These are phyloP conservation scores for Micrastur ruficollis DNA, from an alignment of 2,797 vertebrate genomes.

Conservation along the genomic window DNA sequence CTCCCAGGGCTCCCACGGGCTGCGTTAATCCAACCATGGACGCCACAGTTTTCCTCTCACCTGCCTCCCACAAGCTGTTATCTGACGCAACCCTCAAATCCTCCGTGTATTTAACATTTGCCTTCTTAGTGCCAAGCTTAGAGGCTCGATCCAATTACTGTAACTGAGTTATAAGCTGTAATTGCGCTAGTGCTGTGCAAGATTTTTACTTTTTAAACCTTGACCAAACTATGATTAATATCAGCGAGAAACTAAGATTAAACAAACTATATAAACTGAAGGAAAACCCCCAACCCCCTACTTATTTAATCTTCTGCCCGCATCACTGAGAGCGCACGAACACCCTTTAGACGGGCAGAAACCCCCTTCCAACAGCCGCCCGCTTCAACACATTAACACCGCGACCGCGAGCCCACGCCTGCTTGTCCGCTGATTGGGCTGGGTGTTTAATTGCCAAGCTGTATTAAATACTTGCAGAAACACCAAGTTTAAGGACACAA, in stretches of 20 bases:
- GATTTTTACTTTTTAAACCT: background rate
- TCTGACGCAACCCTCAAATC: background rate
- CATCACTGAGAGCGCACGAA: fast-evolving
- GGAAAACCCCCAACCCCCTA: background rate
- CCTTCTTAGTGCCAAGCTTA: background rate
- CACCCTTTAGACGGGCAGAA: background rate
- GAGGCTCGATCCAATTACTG: background rate
- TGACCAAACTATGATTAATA: background rate
- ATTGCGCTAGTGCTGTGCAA: background rate
- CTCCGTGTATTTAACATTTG: background rate
- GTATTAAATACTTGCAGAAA: background rate
- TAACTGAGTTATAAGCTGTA: background rate
- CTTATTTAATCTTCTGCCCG: background rate
- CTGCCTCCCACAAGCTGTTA: background rate
- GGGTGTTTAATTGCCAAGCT: background rate
- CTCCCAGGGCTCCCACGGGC: background rate
- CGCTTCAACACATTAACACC: background rate
- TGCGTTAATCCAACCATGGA: background rate
- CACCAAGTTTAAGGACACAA: background rate
- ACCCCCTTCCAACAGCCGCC: too few relatives aligned
- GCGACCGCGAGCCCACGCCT: fast-evolving
- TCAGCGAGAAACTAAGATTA: background rate
- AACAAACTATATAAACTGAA: background rate
- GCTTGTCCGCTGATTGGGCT: background rate
- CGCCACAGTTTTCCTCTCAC: background rate